phyloP scores from a whole-genome alignment of 2,113 vertebrate genomes.

The Phalacrocorax brasilianus region DNA sequence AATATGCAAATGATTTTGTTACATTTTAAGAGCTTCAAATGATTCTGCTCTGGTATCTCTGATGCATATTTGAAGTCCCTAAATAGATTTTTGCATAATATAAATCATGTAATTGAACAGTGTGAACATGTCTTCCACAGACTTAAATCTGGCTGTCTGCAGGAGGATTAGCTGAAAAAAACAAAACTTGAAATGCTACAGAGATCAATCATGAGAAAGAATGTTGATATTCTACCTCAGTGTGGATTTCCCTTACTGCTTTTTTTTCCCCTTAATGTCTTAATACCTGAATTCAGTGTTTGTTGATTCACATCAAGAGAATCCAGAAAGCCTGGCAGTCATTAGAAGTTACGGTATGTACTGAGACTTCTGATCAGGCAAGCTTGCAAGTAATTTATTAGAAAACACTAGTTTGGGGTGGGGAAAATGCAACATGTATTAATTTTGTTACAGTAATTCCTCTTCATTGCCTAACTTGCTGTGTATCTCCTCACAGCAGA shows the following conservation, averaged over 20 bases:
- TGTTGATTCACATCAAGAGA: neutral
- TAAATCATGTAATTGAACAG: neutral
- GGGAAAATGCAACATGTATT: neutral
- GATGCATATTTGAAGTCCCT: neutral
- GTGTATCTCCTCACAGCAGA: neutral
- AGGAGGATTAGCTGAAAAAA: conserved; percentile 20
- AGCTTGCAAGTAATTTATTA: neutral
- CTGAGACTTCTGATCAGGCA: neutral
- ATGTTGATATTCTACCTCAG: neutral
- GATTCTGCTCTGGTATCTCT: neutral
- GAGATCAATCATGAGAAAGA: neutral
- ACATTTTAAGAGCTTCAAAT: neutral
- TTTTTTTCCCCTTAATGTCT: neutral
- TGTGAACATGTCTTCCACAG: neutral
- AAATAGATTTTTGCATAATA: neutral
- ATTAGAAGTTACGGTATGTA: neutral
- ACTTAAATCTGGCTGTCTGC: neutral
- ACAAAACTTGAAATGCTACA: neutral
- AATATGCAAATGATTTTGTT: neutral
- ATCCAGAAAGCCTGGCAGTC: neutral
- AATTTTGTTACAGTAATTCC: neutral
- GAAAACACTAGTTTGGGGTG: neutral
- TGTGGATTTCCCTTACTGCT: neutral
- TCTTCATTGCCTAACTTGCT: neutral
- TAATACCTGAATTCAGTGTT: neutral